These are phyloP conservation scores for Limnephilus auricula DNA, from an alignment of 2,888 invertebrate genomes.

Conservation along the genomic window DNA sequence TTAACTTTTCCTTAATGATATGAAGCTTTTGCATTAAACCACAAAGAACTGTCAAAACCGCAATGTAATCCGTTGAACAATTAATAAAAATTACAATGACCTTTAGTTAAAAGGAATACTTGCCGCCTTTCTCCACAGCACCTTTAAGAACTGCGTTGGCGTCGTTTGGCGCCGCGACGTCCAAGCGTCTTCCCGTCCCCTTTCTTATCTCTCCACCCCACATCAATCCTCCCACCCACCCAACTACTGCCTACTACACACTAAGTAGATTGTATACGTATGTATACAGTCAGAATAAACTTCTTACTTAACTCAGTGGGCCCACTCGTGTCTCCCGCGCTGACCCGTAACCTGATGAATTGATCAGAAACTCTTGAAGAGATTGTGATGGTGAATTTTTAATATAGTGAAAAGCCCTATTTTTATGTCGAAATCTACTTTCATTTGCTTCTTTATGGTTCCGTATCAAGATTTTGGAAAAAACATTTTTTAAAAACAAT, in stretches of 20 bases:
- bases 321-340: not conserved
- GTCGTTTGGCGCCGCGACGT: constrained; percentile 24
- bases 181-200: not conserved
- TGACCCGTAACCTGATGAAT: not conserved
- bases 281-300: not conserved
- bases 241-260: not conserved
- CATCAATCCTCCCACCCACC: not conserved
- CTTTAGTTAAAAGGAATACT: not conserved
- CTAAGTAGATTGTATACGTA: not conserved
- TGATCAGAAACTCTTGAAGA: not conserved
- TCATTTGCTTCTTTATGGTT: not conserved
- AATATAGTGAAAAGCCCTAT: not conserved
- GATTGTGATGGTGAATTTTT: not conserved
- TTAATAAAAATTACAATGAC: not conserved
- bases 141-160: constrained; percentile 23
- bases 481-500: too few relatives aligned
- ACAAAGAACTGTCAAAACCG: not conserved
- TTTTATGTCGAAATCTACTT: not conserved
- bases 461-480: not conserved
- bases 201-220: not conserved
- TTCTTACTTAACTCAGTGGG: not conserved
- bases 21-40: not conserved
- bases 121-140: not conserved
- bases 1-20: not conserved
- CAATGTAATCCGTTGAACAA: not conserved